These are phyloP conservation scores for Eueremaeus valkanovi DNA, from an alignment of 2,888 invertebrate species.

Conservation along the genomic window DNA sequence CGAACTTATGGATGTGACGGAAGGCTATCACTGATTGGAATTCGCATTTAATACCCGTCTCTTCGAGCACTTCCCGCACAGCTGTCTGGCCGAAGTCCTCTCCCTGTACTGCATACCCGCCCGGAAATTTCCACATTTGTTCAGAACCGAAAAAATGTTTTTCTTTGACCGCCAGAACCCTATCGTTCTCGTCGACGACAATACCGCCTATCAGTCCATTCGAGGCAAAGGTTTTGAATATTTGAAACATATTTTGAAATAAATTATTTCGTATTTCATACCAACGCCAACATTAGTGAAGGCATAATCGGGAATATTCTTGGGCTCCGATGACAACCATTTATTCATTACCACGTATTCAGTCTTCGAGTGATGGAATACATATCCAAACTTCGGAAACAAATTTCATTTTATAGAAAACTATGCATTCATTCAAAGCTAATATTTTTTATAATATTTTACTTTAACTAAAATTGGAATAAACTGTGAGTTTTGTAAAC, in stretches of 20 bases:
- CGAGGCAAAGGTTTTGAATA: background rate
- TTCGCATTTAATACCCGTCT: constrained; percentile 73
- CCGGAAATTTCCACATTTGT: constrained; percentile 81
- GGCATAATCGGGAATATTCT: constrained; percentile 70
- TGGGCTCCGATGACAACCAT: constrained; percentile 66
- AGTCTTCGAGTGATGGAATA: constrained; percentile 78
- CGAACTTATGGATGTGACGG: constrained; percentile 70
- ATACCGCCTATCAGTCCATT: constrained; percentile 62
- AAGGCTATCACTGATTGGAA: constrained; percentile 72
- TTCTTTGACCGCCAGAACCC: constrained; percentile 77
- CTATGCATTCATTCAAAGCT: background rate
- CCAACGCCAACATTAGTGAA: constrained; percentile 73
- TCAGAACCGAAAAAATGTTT: constrained; percentile 51
- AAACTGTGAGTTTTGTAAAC: background rate
- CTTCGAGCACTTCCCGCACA: constrained; percentile 80
- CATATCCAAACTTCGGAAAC: constrained; percentile 60
- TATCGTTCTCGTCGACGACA: constrained; percentile 69
- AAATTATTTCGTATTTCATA: constrained; percentile 39
- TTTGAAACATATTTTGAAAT: background rate
- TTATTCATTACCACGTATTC: constrained; percentile 73
- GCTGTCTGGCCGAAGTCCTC: constrained; percentile 79
- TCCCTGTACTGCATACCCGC: constrained; percentile 82
- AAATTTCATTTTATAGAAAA: background rate
- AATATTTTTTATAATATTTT: background rate
- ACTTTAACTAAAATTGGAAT: constrained; percentile 33